phyloP scores from a whole-genome alignment of 2,888 invertebrate species.

The Iphiclides podalirius region DNA sequence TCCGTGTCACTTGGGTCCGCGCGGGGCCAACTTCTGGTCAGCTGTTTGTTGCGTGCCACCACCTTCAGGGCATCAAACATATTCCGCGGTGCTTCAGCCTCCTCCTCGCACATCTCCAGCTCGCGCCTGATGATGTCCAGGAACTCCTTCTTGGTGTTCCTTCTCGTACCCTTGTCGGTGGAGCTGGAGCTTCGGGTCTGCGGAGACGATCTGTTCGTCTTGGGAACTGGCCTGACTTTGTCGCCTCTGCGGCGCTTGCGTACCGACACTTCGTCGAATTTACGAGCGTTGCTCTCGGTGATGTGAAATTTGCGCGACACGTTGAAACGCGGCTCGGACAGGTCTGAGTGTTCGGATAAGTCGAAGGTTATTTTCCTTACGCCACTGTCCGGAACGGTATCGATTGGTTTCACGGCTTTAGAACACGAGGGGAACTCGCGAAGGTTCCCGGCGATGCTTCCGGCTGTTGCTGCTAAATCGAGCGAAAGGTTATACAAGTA shows the following conservation, averaged over 20 bases:
- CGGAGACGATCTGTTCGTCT: not conserved
- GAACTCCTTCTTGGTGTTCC: constrained; percentile 12
- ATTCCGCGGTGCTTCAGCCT: not conserved
- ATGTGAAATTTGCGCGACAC: constrained; percentile 3
- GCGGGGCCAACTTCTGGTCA: not conserved
- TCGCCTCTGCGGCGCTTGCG: not conserved
- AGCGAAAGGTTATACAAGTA: constrained; percentile 54
- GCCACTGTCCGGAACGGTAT: not conserved
- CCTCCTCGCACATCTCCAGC: not conserved
- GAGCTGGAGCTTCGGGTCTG: not conserved
- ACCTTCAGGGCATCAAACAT: constrained; percentile 15
- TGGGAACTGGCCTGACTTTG: not conserved
- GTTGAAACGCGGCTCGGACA: not conserved
- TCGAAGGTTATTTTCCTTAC: constrained; percentile 1
- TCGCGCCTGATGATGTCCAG: constrained; percentile 11
- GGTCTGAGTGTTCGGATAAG: not conserved
- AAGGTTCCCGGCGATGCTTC: not conserved
- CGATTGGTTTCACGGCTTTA: not conserved
- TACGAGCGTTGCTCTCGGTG: not conserved
- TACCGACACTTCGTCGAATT: not conserved
- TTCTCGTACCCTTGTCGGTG: not conserved
- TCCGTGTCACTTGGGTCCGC: not conserved
- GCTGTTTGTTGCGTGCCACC: not conserved
- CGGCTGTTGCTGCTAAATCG: constrained; percentile 52
- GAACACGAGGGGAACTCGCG: not conserved